Conservation (phyloP, 2,888 invertebrate species). For the Leptopilina myrica region DNA sequence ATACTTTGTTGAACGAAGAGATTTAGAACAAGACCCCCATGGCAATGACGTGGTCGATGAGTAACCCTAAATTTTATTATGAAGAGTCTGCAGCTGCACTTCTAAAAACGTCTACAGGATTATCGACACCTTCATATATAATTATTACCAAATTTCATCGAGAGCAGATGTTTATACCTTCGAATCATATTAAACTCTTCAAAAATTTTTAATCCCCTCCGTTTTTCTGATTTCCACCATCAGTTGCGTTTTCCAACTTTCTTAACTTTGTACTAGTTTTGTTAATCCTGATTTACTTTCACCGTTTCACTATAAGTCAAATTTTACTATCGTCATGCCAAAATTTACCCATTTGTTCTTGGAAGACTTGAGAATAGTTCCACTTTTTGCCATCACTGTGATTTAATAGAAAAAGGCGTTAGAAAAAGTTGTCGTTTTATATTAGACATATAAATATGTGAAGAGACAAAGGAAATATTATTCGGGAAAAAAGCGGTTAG, state of each 20-base stretch:
- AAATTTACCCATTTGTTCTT: too few species aligned
- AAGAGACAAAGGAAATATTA: neutral
- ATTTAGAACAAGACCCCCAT: slow-evolving; percentile 9
- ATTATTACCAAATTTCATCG: slow-evolving; percentile 18
- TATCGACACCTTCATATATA: slow-evolving; percentile 27
- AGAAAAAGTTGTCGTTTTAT: too few species aligned
- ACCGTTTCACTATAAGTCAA: too few species aligned
- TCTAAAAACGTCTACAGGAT: slow-evolving; percentile 17
- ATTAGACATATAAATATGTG: neutral
- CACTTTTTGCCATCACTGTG: too few species aligned
- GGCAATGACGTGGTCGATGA: slow-evolving; percentile 38
- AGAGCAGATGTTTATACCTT: slow-evolving; percentile 13
- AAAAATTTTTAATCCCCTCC: neutral
- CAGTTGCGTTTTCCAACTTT: neutral
- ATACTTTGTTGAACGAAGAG: neutral
- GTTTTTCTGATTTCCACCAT: neutral
- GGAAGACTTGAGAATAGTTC: too few species aligned
- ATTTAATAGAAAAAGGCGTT: too few species aligned
- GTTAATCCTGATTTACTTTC: too few species aligned
- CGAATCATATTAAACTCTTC: neutral
- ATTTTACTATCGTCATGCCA: too few species aligned
- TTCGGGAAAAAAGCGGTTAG: slow-evolving; percentile 44
- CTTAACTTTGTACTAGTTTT: too few species aligned
- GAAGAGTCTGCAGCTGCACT: slow-evolving; percentile 34
- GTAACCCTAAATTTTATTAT: slow-evolving; percentile 27